A percentile compares a stretch with the other conserved stretches of the same genome.
These are phyloP conservation scores for Passerculus sandwichensis DNA, from an alignment of 2,797 vertebrate genomes.

Conservation along the genomic window DNA sequence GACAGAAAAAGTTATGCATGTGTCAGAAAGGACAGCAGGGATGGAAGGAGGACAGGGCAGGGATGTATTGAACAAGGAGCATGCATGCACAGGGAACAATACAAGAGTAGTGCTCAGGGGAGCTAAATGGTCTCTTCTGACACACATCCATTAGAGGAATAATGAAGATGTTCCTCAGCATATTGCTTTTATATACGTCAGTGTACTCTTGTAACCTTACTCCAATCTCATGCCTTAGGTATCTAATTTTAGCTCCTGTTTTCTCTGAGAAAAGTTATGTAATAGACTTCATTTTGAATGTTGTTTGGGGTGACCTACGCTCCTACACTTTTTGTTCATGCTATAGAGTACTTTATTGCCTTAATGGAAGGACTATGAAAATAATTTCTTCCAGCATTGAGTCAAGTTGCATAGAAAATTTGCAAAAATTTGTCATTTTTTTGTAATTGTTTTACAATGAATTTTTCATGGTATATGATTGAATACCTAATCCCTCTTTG, in stretches of 20 bases:
- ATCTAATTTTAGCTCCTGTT: background rate
- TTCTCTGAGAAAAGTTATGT: background rate
- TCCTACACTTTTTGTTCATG: background rate
- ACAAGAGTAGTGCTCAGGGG: background rate
- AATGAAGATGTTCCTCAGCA: background rate
- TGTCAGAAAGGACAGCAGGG: background rate
- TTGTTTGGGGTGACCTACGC: background rate
- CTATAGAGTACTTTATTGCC: background rate
- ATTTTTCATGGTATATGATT: background rate
- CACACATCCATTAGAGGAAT: background rate
- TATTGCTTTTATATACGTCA: background rate
- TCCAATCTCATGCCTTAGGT: background rate
- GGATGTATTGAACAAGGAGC: too few relatives aligned
- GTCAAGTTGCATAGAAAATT: background rate
- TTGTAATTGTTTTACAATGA: background rate
- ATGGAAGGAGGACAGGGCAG: background rate
- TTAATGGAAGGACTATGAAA: background rate
- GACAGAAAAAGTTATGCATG: background rate
- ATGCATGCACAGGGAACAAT: background rate
- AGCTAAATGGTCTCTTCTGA: background rate
- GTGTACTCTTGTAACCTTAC: background rate
- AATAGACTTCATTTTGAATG: background rate
- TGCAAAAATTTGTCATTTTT: background rate
- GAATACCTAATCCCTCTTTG: background rate
- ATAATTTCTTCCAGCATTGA: background rate